Base-by-base conservation (phyloP, 2,888 invertebrate genomes). In the Scaptomyza caliginosa region DNA sequence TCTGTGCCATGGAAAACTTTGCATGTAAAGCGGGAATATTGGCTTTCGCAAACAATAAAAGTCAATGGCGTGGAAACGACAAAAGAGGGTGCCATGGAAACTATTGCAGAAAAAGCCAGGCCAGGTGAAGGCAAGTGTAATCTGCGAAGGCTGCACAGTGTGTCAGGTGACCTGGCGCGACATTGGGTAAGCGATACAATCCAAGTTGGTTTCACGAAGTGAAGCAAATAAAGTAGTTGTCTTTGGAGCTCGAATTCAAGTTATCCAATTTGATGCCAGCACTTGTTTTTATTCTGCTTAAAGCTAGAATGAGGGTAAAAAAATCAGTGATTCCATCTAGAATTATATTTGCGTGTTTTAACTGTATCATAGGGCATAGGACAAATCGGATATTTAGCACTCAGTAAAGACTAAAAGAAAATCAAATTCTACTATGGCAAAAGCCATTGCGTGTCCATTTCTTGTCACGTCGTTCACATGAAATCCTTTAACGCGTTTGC, bases 11-110 rank as follows among this genome's bases (percentile, higher is more conserved):
- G 48, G 26, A 34, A 42, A 66, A 62, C 48, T 73, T 73, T 76
- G 54, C 60, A 58, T 65, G 59, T 52, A 16, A 36, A n/a, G 42
- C 26, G 50, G 38, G 40, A 17, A 42, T 64, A 62, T 64, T 64
- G 63, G 50, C 66, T 34, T 74, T 64, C 42, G 32, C 30, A 32
- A 59, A 59, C 66, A 68, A 79, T 83, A 79, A 83, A 86, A 83
- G 48, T 57, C 83, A 77, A 69, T 72, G 54, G 56, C 8, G 56
- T 17, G 64, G 36, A 81, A 71, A 40, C 26, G 23, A 13, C 30
- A n/a, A n/a, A 40, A 34, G 32, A 23, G 38, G 54, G 38, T 19
- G 42, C 19, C 28, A 36, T 13, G n/a, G 19, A n/a, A 34, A n/a
- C 10, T 2, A 23, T 16, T 11, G 23, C n/a, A 4, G 13, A 0